These are phyloP conservation scores for Polyodon spathula DNA, from an alignment of 2,113 vertebrate species.

Conservation along the genomic window DNA sequence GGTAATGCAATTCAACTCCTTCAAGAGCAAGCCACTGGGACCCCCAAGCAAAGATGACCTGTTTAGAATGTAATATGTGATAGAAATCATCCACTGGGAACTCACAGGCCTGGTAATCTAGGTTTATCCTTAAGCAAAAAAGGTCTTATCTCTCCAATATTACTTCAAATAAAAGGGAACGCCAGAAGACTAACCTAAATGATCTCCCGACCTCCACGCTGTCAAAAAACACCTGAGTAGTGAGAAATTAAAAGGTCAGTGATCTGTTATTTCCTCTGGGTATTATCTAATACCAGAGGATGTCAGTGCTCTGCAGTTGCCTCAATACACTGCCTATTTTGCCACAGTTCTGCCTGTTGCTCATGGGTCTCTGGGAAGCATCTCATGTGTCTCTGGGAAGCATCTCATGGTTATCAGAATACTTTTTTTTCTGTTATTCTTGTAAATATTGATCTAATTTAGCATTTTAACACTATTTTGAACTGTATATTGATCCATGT, in stretches of 20 bases:
- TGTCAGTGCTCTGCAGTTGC: background rate
- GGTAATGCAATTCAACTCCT: conserved; percentile 38
- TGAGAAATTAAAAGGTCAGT: conserved; percentile 35
- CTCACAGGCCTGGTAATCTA: conserved; percentile 37
- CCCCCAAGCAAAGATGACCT: conserved; percentile 42
- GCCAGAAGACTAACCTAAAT: conserved; percentile 38
- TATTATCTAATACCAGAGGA: conserved; percentile 1
- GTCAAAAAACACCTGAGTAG: conserved; percentile 38
- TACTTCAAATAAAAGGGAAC: conserved; percentile 48
- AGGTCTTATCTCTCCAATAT: conserved; percentile 38
- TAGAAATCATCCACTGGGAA: conserved; percentile 29
- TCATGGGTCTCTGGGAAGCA: too few relatives aligned
- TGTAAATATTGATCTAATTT: too few relatives aligned
- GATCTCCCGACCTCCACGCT: conserved; percentile 42
- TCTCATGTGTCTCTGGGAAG: too few relatives aligned
- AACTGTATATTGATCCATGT: too few relatives aligned
- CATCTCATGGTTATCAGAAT: too few relatives aligned
- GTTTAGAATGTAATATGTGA: conserved; percentile 40
- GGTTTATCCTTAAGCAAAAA: conserved; percentile 30
- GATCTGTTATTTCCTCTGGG: conserved; percentile 26
- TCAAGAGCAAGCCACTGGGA: conserved; percentile 28
- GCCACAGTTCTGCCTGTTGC: too few relatives aligned
- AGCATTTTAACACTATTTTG: too few relatives aligned
- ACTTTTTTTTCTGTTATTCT: too few relatives aligned
- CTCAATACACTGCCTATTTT: conserved; percentile 5